Conservation (phyloP, 2,797 vertebrate species). For the Scomberomorus guttatus region DNA sequence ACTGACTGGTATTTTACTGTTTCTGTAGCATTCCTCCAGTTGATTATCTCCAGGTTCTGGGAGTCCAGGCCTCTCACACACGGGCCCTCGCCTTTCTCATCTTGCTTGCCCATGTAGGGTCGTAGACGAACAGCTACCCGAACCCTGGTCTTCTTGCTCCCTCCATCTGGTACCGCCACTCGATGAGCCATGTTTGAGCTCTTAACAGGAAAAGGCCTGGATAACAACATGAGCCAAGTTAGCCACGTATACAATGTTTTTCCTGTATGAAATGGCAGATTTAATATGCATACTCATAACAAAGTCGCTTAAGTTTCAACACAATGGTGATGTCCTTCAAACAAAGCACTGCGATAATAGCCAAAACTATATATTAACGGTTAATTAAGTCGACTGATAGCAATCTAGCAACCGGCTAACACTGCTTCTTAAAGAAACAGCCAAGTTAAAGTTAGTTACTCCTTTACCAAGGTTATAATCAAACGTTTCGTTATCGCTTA, state of each 20-base stretch:
- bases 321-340: accelerated
- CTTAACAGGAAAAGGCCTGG: conserved; percentile 18
- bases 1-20: conserved; percentile 93
- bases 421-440: neutral
- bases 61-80: conserved; percentile 90
- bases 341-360: accelerated
- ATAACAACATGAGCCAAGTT: neutral
- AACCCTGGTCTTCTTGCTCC: conserved; percentile 81
- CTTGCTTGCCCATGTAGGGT: conserved; percentile 84
- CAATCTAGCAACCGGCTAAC: neutral
- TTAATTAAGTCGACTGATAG: neutral
- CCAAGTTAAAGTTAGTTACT: no score
- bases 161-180: conserved; percentile 67
- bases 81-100: conserved; percentile 79
- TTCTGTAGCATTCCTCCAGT: conserved; percentile 93
- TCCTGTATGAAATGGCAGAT: accelerated
- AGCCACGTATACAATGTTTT: neutral
- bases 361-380: accelerated
- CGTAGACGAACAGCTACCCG: conserved; percentile 92
- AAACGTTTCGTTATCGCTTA: conserved; percentile 18
- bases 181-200: conserved; percentile 82
- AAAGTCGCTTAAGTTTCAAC: accelerated
- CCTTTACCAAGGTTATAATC: accelerated
- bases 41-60: conserved; percentile 90
- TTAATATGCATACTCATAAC: accelerated